Base-by-base conservation (phyloP, 2,797 vertebrate species). In the Morus bassanus region DNA sequence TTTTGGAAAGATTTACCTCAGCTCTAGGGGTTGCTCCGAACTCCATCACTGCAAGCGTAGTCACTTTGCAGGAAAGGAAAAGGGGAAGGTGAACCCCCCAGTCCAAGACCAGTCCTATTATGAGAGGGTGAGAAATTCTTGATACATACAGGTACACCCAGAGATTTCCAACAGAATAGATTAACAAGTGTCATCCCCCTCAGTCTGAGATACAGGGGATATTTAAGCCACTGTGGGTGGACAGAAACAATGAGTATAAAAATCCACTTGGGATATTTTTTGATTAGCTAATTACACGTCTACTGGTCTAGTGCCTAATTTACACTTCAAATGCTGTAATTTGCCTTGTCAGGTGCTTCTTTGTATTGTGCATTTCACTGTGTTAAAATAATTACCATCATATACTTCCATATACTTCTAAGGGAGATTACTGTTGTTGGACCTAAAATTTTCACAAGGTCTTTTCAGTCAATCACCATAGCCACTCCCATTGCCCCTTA, bases 321-420 rank as follows among this genome's bases (percentile, higher is more conserved):
- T 83, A 53, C 72, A 67, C 64, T 82, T 89, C 65, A 93, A 74
- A 89, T 93, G 48, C 56, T 74, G 35, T 73, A 76, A 91, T 91
- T 93, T 92, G 19, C 56, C 46, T 88, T 85, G 43, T 76, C 75
- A 92, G 22, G 22, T 56, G 39, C 46, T 69, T 82, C 54, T 85
- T 85, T 73, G 41, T 57, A 17, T 64, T n/a, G 24, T 43, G 22
- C 35, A 73, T 92, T 82, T 92, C 59, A 74, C 50, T 54, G 11
- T 33, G 54, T 78, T 85, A 76, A 88, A 67, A 22, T 82, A 88
- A 85, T 70, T 89, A 18, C n/a, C n/a, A 41, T 64, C 41, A 48
- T 43, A 56, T 41, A 54, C 24, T 85, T 75, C 27, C 45, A 51
- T 43, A 56, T 37, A 57, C 24, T 85, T 75, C 30, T 76, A 56